Evolutionary conservation across 2,113 vertebrate genomes (phyloP).

Genomic region (Melanotaenia duboulayi): DNA sequence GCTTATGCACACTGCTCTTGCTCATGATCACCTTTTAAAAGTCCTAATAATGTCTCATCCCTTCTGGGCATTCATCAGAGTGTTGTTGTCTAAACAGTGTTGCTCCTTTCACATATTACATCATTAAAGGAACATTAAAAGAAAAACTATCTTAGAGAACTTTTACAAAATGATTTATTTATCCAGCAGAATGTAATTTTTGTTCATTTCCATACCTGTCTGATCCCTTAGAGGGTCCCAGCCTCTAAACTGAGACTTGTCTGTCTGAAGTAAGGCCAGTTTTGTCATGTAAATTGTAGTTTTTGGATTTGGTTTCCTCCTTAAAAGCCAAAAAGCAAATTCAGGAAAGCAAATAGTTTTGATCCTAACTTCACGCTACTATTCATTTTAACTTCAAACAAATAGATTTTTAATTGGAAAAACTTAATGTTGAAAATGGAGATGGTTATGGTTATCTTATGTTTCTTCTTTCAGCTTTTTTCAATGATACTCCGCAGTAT

Average conservation of each 20-base stretch:
- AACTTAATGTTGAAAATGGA: constrained; percentile 7
- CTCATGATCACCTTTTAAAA: neutral
- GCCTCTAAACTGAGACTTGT: neutral
- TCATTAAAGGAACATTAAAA: constrained; percentile 2
- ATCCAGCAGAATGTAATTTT: constrained; percentile 15
- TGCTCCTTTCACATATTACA: neutral
- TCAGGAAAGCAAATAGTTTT: neutral
- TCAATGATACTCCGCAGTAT: constrained; percentile 6
- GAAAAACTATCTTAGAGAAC: neutral
- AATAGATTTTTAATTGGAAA: constrained; percentile 19
- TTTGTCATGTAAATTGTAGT: constrained; percentile 16
- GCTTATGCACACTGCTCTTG: neutral
- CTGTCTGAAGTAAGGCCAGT: constrained; percentile 6
- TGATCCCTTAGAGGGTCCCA: neutral
- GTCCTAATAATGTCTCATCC: neutral
- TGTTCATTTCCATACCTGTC: constrained; percentile 23
- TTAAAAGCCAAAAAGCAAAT: constrained; percentile 1
- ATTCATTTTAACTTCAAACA: constrained; percentile 2
- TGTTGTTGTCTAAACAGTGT: neutral
- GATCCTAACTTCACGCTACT: neutral
- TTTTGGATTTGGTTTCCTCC: constrained; percentile 3
- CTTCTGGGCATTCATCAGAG: neutral
- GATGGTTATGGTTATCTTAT: neutral
- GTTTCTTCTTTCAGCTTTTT: constrained; percentile 7
- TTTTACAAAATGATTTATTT: constrained; percentile 3